Conservation (phyloP, 2,888 invertebrate genomes). For the Scaptomyza flava region DNA sequence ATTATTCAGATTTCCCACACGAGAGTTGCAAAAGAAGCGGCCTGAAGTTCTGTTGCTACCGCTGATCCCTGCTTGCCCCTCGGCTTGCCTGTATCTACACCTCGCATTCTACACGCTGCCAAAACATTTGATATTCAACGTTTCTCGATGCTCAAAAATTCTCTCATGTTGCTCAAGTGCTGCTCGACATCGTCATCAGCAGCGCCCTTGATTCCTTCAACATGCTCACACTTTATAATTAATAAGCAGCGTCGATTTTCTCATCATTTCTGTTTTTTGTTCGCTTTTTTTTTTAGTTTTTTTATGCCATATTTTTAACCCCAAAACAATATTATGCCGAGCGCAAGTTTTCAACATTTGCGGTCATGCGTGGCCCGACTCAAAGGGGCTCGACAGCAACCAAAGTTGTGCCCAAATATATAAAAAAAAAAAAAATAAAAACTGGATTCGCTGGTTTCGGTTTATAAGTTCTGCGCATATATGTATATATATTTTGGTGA, state of each 20-base stretch:
- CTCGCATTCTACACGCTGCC: neutral
- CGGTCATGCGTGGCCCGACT: constrained; percentile 64
- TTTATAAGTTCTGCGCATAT: constrained; percentile 34
- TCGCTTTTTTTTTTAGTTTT: constrained; percentile 17
- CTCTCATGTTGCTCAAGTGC: constrained; percentile 31
- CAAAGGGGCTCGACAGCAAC: constrained; percentile 30
- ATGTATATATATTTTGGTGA: constrained; percentile 4
- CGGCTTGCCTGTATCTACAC: neutral
- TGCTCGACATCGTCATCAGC: constrained; percentile 52
- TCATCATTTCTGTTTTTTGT: constrained; percentile 13
- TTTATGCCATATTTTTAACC: constrained; percentile 47
- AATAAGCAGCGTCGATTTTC: constrained; percentile 71
- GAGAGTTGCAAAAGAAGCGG: constrained; percentile 26
- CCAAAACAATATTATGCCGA: constrained; percentile 33
- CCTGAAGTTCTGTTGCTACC: constrained; percentile 8
- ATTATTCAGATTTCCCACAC: constrained; percentile 78
- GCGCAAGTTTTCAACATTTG: constrained; percentile 62
- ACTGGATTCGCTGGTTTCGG: constrained; percentile 59
- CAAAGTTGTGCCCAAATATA: constrained; percentile 22
- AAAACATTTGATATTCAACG: constrained; percentile 42
- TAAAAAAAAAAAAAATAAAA: constrained; percentile 23
- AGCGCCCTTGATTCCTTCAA: constrained; percentile 76
- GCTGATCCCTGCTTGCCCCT: neutral
- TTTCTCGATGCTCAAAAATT: constrained; percentile 24
- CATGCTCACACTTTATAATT: constrained; percentile 78